phyloP scores from a whole-genome alignment of 2,113 vertebrate genomes.

The Salvelinus alpinus region DNA sequence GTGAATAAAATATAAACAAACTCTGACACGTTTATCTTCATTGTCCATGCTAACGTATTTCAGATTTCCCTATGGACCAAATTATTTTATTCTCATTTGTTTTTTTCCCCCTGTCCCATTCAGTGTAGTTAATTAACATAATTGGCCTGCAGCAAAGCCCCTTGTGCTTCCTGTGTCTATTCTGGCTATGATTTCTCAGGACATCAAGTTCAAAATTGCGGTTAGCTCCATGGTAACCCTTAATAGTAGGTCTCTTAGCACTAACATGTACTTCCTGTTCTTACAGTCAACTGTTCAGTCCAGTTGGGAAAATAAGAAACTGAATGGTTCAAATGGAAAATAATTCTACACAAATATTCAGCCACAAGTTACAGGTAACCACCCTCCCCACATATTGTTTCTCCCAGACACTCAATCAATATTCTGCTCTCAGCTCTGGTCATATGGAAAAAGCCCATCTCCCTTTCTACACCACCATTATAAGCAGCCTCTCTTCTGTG shows the following conservation, averaged over 20 bases:
- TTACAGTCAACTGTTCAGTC: slow-evolving; percentile 5
- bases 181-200: slow-evolving; percentile 40
- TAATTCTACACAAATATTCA: too few relatives aligned
- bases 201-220: slow-evolving; percentile 10
- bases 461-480: too few relatives aligned
- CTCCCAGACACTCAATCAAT: too few relatives aligned
- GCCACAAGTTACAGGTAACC: too few relatives aligned
- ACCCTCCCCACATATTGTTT: too few relatives aligned
- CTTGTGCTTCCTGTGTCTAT: slow-evolving; percentile 27
- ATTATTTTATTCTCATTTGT: background rate
- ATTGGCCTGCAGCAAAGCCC: slow-evolving; percentile 34
- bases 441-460: too few relatives aligned
- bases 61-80: background rate
- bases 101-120: background rate
- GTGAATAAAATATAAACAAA: slow-evolving; percentile 94
- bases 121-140: slow-evolving; percentile 12
- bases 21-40: slow-evolving; percentile 22
- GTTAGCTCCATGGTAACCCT: slow-evolving; percentile 44
- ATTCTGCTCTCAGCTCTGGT: too few relatives aligned
- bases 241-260: background rate
- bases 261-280: background rate
- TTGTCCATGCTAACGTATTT: slow-evolving; percentile 8
- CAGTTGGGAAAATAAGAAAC: background rate
- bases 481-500: too few relatives aligned
- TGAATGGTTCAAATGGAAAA: too few relatives aligned